Evolutionary conservation across 2,888 invertebrate genomes (phyloP), one percentile per base, ranked within the genome.

Genomic region (Saturnia japonica): DNA sequence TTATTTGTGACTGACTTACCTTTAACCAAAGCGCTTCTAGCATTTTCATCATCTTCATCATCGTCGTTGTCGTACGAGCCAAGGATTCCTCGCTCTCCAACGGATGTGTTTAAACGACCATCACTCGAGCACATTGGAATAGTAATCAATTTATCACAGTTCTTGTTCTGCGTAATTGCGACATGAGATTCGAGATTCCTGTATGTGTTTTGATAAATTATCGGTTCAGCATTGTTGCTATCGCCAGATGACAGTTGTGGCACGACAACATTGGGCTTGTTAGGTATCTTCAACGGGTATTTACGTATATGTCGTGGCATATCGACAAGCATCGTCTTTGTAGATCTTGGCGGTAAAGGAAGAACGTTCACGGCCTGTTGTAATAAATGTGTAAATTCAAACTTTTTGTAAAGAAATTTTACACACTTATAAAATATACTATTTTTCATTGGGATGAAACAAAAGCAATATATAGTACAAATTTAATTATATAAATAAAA

Each of bases 301-400:
- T 89, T 91, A 11, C 93, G 80, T 1, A 91, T 78, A 75, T 94
- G 93, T 0, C 93, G 82, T 0, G 90, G 90, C 69, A 88, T 91
- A 76, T 93, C 91, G 0, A 93, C 80, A 1, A 93, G 77, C 71
- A 86, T 88, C 0, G 90, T 88, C 68, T 93, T 92, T 1, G 79
- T 85, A 0, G 84, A 81, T 1, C 91, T 81, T 0, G 93, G 92
- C 1, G 93, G 93, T 1, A 93, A 77, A 0, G 92, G 92, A 1
- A 93, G 77, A 25, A 81, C 82, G 74, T 91, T 91, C 60, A 76
- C 72, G 7, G 69, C 73, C 91, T 91, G 82, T 60, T 91, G 82
- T 60, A 83, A 82, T 7, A 45, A 11, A 4, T 64, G 19, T 62
- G 19, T 54, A n/a, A n/a, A 16, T n/a, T 8, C 12, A 45, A 45